phyloP scores from a whole-genome alignment of 64 coral and sea anemone species.

The Montipora foliosa region DNA sequence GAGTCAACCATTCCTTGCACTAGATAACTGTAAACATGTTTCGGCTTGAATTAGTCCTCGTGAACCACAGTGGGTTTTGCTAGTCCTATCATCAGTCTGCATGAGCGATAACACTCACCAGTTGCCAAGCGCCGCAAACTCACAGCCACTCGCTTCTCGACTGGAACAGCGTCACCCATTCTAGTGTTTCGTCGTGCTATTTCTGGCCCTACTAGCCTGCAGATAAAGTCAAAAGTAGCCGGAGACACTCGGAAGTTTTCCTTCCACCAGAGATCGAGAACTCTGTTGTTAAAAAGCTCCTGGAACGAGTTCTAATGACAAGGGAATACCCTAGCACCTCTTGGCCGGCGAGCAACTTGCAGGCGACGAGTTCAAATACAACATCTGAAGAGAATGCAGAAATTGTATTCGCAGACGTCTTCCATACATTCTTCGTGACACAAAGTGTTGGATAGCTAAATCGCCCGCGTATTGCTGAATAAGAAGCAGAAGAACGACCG shows the following conservation, averaged over 20 bases:
- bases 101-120: conserved; percentile 62
- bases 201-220: conserved; percentile 55
- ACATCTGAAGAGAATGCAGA: not conserved
- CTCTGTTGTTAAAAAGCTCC: conserved; percentile 56
- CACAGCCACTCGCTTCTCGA: conserved; percentile 47
- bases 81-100: conserved; percentile 53
- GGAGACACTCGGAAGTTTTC: conserved; percentile 61
- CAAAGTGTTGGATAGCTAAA: conserved; percentile 19
- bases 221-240: conserved; percentile 51
- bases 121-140: conserved; percentile 59
- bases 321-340: conserved; percentile 62
- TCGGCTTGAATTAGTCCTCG: no score
- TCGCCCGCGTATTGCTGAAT: conserved; percentile 13
- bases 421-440: conserved; percentile 8
- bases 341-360: conserved; percentile 40
- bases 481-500: conserved; percentile 24
- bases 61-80: conserved; percentile 49
- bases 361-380: conserved; percentile 52
- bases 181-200: conserved; percentile 13
- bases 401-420: conserved; percentile 42
- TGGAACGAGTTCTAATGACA: conserved; percentile 57
- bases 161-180: conserved; percentile 52
- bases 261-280: conserved; percentile 68
- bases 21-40: no score
- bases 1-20: conserved; percentile 33